Evolutionary conservation across 2,888 invertebrate genomes (phyloP), one percentile per base, ranked within the genome.

Genomic region (Drosophila trichaetosa): DNA sequence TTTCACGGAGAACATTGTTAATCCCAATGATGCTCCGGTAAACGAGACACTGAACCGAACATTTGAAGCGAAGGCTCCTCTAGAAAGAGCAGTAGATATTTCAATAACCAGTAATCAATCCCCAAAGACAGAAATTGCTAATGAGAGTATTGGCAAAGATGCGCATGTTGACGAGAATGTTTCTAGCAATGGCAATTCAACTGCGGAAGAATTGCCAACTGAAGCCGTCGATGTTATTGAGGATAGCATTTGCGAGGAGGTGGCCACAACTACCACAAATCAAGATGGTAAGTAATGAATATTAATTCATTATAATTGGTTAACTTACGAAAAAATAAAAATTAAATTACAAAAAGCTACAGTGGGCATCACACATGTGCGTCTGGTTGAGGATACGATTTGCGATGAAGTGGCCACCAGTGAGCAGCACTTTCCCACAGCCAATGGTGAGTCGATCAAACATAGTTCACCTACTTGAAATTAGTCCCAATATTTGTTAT

Each of bases 211-310:
- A 21, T 42, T 59, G 11, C 29, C 21, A 11, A 27, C 21, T 27
- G 36, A 57, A 54, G 13, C 48, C 21, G 33, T 40, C 1, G 42
- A 42, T 21, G 27, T 82, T 56, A 69, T 83, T 56, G 89, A 81
- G 11, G 80, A 87, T 27, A 73, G 48, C 61, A 76, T 83, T 36
- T 83, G 87, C 36, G 89, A 85, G 18, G 76, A 71, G 56, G 74
- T 73, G 5, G 33, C 58, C 13, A 51, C 68, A 36, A 54, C 48
- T 29, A 0, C 52, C 51, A 57, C 16, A 56, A 33, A 36, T 51
- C 36, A 51, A 40, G 58, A 61, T 56, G 86, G 86, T 81, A 46
- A 60, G 66, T 42, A 1, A 21, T 0, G 0, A 34, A n/a, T 24
- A 27, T 6, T 24, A 16, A n/a, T 3, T 27, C 6, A 13, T 34